Evolutionary conservation across 2,888 invertebrate genomes (phyloP), one percentile per base, ranked within the genome.

Genomic region (Dryocosmus kuriphilus): DNA sequence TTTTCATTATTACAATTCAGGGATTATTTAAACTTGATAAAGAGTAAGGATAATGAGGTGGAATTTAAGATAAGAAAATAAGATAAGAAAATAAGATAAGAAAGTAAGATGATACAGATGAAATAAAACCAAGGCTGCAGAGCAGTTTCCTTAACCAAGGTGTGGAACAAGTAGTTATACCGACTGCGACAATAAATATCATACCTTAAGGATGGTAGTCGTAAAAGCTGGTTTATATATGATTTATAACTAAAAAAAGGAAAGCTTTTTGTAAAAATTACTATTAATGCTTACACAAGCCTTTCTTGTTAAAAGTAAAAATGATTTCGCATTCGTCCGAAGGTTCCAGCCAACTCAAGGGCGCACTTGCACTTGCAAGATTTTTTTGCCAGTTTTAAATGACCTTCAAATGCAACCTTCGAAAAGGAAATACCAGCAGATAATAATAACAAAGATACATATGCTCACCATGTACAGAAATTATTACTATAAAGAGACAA

Each of bases 381-480:
- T 71, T 67, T 67, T 71, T 71, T 27, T 46, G 5, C 11, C 51
- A 19, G 30, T 71, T 51, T 46, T 19, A 51, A 51, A 27, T 46
- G 67, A n/a, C 67, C 46, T 71, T 71, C 32, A 71, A 71, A n/a
- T 71, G 19, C 32, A 55, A 51, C 71, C 71, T 71, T 71, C 51
- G 9, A 9, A 24, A 27, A 5, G n/a, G 22, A 14, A 71, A 71
- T 30, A 55, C 2, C n/a, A 16, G 5, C 4, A 14, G 27, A 46
- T 19, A 27, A 41, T 41, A 27, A 46, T 7, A 32, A 22, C 27
- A 67, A 41, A 41, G 16, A 46, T 27, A 38, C 16, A 46, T 27
- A 38, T 41, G n/a, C 22, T 5, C 41, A 41, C 16, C 16, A 41
- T 41, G 16, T 6, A n/a, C 19, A 46, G 30, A 71, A n/a, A 55